Percentiles rank a stretch among this genome's conserved stretches.
Evolutionary conservation across 2,888 invertebrate species (phyloP).

Genomic region (Drosophila ustulata): DNA sequence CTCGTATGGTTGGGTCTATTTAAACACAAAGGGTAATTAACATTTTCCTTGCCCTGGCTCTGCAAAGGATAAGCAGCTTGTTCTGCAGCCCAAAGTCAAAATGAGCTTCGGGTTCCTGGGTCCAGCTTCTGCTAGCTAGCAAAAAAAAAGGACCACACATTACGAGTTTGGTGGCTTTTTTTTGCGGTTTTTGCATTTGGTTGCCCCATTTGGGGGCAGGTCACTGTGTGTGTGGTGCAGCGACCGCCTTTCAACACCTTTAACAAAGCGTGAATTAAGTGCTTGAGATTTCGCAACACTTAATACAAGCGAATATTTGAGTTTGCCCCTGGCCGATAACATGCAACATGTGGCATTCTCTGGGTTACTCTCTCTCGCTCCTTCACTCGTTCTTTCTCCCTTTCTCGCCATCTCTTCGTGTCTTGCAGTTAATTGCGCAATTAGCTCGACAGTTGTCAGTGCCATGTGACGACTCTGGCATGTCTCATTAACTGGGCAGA

Average conservation of each 20-base stretch:
- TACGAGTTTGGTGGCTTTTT: constrained; percentile 49
- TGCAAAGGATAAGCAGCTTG: constrained; percentile 77
- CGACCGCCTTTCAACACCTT: constrained; percentile 79
- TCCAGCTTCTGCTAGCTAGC: constrained; percentile 9
- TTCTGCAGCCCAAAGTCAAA: constrained; percentile 70
- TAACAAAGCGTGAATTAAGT: constrained; percentile 82
- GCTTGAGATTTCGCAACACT: constrained; percentile 78
- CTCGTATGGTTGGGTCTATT: constrained; percentile 64
- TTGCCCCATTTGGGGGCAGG: constrained; percentile 59
- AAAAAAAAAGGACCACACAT: constrained; percentile 63
- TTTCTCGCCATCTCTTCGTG: constrained; percentile 18
- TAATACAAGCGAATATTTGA: constrained; percentile 72
- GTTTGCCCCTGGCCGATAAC: constrained; percentile 35
- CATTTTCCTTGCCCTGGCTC: constrained; percentile 72
- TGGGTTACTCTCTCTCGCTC: constrained; percentile 35
- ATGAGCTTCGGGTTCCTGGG: constrained; percentile 53
- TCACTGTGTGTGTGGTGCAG: constrained; percentile 34
- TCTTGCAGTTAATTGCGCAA: constrained; percentile 75
- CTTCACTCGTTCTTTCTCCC: background rate
- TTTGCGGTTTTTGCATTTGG: constrained; percentile 83
- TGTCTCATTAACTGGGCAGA: constrained; percentile 72
- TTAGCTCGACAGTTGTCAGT: constrained; percentile 70
- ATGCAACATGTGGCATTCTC: constrained; percentile 74
- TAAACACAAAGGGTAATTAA: constrained; percentile 81
- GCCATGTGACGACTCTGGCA: constrained; percentile 70